Evolutionary conservation across 2,113 vertebrate species (phyloP).

Genomic region (Microtus pennsylvanicus): DNA sequence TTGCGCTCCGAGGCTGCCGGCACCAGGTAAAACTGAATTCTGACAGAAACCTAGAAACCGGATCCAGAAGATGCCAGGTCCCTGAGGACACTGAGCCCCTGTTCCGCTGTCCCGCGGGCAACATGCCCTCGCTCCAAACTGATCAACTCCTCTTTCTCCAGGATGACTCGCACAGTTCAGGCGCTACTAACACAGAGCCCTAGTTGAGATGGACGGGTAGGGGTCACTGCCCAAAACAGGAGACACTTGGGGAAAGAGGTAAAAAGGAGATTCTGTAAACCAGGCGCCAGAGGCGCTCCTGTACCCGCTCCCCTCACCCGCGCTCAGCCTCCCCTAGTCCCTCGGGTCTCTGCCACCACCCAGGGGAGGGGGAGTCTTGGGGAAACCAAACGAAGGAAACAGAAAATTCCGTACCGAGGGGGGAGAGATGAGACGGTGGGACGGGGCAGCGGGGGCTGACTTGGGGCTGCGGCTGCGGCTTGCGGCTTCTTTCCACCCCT

Average conservation of each 20-base stretch:
- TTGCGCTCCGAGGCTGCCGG: neutral
- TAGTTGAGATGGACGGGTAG: neutral
- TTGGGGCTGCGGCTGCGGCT: conserved; percentile 67
- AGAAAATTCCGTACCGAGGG: conserved; percentile 79
- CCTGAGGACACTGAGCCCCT: neutral
- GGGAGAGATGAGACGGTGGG: conserved; percentile 75
- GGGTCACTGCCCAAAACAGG: conserved; percentile 38
- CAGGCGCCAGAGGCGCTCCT: neutral
- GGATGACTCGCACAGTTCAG: neutral
- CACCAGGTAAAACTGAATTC: neutral
- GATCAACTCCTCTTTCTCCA: conserved; percentile 37
- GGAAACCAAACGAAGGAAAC: conserved; percentile 71
- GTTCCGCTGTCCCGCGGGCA: neutral
- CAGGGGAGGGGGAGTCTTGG: conserved; percentile 2
- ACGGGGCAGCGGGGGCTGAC: conserved; percentile 66
- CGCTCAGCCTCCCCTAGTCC: neutral
- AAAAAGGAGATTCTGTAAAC: conserved; percentile 22
- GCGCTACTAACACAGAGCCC: neutral
- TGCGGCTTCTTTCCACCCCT: conserved; percentile 77
- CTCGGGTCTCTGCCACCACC: conserved; percentile 46
- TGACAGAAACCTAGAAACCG: neutral
- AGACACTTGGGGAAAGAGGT: neutral
- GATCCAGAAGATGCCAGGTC: neutral
- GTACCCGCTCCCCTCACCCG: neutral
- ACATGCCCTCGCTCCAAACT: accelerated